Conservation (phyloP, 1,140 invertebrate genomes). For the Scaptomyza montana region DNA sequence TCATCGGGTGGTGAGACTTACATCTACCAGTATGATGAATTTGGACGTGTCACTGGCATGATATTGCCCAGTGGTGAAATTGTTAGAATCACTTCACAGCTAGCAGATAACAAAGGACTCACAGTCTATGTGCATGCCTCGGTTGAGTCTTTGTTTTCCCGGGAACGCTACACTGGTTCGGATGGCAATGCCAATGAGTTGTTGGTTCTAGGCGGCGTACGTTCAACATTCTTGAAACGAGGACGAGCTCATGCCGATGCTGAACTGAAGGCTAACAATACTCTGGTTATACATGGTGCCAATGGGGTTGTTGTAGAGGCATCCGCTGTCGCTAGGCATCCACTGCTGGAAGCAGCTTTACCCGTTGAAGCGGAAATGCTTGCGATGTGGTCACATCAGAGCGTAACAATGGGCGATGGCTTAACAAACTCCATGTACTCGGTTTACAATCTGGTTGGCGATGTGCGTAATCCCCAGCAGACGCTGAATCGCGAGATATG, state of each 20-base stretch:
- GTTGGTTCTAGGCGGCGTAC: slow-evolving; percentile 86
- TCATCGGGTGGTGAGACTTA: slow-evolving; percentile 93
- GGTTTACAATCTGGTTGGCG: slow-evolving; percentile 91
- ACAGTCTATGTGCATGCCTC: slow-evolving; percentile 87
- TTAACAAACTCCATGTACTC: slow-evolving; percentile 91
- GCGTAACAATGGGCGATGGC: slow-evolving; percentile 89
- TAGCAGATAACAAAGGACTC: slow-evolving; percentile 90
- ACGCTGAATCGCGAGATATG: slow-evolving; percentile 92
- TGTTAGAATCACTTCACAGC: slow-evolving; percentile 89
- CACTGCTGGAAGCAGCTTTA: slow-evolving; percentile 92
- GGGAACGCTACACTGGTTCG: slow-evolving; percentile 54
- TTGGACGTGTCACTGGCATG: slow-evolving; percentile 92
- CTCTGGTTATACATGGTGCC: slow-evolving; percentile 88
- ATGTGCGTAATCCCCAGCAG: slow-evolving; percentile 92
- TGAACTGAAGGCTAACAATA: slow-evolving; percentile 90
- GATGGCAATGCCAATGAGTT: slow-evolving; percentile 84
- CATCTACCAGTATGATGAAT: slow-evolving; percentile 94
- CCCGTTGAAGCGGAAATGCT: slow-evolving; percentile 96
- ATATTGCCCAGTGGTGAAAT: slow-evolving; percentile 96
- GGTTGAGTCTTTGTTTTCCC: slow-evolving; percentile 78
- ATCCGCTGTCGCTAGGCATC: slow-evolving; percentile 92
- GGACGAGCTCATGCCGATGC: slow-evolving; percentile 89
- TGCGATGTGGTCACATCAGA: slow-evolving; percentile 93
- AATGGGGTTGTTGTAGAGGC: slow-evolving; percentile 89
- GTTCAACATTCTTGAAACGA: slow-evolving; percentile 86